phyloP scores from a whole-genome alignment of 2,797 vertebrate species.

The Triplophysa yarkandensis region DNA sequence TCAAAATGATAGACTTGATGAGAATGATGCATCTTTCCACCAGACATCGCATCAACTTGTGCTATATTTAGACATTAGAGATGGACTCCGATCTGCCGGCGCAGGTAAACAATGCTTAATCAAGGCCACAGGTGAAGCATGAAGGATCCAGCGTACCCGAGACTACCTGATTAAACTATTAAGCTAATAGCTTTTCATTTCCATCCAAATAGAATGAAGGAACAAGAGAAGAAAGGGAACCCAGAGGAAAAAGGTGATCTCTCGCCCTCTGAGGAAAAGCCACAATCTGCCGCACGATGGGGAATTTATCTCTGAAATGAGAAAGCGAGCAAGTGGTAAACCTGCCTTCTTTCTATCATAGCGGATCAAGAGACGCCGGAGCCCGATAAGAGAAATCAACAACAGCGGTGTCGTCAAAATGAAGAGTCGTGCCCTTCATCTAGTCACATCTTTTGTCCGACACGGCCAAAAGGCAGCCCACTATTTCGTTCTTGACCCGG shows the following conservation, averaged over 20 bases:
- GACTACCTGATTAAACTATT: slow-evolving; percentile 41
- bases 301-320: slow-evolving; percentile 27
- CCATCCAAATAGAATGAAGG: slow-evolving; percentile 28
- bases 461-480: slow-evolving; percentile 35
- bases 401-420: slow-evolving; percentile 25
- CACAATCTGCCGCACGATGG: slow-evolving; percentile 4
- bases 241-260: slow-evolving; percentile 14
- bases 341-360: slow-evolving; percentile 8
- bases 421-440: slow-evolving; percentile 22
- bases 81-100: slow-evolving; percentile 4
- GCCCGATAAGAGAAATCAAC: slow-evolving; percentile 43
- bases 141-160: slow-evolving; percentile 28
- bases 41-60: neutral
- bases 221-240: neutral
- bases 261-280: slow-evolving; percentile 20
- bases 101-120: slow-evolving; percentile 43
- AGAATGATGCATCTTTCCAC: slow-evolving; percentile 15
- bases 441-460: slow-evolving; percentile 33
- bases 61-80: slow-evolving; percentile 27
- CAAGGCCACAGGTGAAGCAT: slow-evolving; percentile 38
- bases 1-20: slow-evolving; percentile 13
- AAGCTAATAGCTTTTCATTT: slow-evolving; percentile 32
- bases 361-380: slow-evolving; percentile 20
- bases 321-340: slow-evolving; percentile 18
- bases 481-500: slow-evolving; percentile 24